Base-by-base conservation (phyloP, 2,888 invertebrate genomes). In the Platypus cylindrus region DNA sequence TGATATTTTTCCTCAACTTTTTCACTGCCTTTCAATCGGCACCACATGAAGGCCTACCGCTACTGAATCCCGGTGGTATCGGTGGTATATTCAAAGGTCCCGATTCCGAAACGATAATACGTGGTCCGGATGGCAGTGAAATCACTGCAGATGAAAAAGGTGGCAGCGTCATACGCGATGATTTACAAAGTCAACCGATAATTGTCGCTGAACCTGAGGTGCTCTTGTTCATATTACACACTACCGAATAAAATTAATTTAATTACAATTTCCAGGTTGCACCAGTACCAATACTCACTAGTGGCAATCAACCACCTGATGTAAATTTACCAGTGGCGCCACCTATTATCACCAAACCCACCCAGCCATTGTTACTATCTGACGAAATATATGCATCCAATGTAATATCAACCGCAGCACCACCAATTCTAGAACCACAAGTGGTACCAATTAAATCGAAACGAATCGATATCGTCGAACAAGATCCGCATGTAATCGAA, bases 61-160 rank as follows among this genome's bases (percentile, higher is more conserved):
- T 55, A 16, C 45, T 55, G 16, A 49, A 53, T 31, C 57, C 56
- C 32, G 55, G 54, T 25, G 52, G 52, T 4, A 54, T 59, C 13
- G 61, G 59, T 12, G 55, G 55, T 5, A 55, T 60, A 24, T 58
- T 53, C 36, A 52, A 53, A 46, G 59, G 60, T 4, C 58, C 59
- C 2, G 51, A 57, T 34, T 55, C 53, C 2, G 55, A 56, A 45
- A 60, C 59, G 2, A 56, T 62, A 17, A 57, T 62, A 20, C 49
- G 52, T 48, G 60, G 62, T 13, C 60, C 60, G 5, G 60, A 62
- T 45, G 62, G 60, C 11, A 58, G 58, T 34, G 47, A 53, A 4
- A 59, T 62, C 22, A 57, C 54, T 3, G 47, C 59, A 18, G 53
- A 53, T 41, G 50, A 52, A 17, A 45, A 43, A 33, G 53, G 54